Evolutionary conservation across 2,888 invertebrate species (phyloP), one percentile per base, ranked within the genome.

Genomic region (Eilema griseolum): DNA sequence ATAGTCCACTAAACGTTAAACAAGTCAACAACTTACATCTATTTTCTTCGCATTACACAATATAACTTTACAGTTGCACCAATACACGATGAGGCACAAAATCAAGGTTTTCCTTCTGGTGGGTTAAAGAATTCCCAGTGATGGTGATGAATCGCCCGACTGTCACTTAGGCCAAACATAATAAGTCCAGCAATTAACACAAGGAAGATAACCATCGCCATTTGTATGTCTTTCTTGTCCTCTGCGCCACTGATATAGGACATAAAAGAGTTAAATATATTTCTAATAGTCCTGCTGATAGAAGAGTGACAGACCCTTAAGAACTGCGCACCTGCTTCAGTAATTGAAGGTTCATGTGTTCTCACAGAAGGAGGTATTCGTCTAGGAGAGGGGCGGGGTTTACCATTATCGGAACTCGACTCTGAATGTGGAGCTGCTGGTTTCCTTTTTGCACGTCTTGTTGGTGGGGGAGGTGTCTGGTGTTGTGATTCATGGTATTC

Each of bases 51-150:
- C 75, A 72, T 63, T 73, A 20, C 73, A 73, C 66, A 62, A 71
- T 31, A 37, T 69, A 66, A 62, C 67, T n/a, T 37, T 33, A 69
- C 59, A 67, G n/a, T 69, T 70, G 62, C 78, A 77, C 72, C 75
- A 79, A 71, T 69, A 75, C 57, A 69, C 65, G 46, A 63, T 46
- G 56, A 67, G 60, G n/a, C 24, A 23, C 8, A 60, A 69, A 28
- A 77, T 91, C 84, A 94, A 70, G 92, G 92, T 66, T 96, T 95
- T 57, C 95, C 96, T 74, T 96, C 96, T 12, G 98, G 98, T 16
- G 98, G 98, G 93, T 98, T 98, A 84, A 98, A 97, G 90, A 97
- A 98, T 89, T 98, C 98, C 98, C 98, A 98, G 83, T 98, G 98
- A 88, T 98, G 97, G 83, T 97, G 97, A 88, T 98, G 98, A 78